Percentiles rank a stretch among this genome's conserved stretches.
These are phyloP conservation scores for Erythrolamprus reginae DNA, from an alignment of 2,113 vertebrate species.

Conservation along the genomic window DNA sequence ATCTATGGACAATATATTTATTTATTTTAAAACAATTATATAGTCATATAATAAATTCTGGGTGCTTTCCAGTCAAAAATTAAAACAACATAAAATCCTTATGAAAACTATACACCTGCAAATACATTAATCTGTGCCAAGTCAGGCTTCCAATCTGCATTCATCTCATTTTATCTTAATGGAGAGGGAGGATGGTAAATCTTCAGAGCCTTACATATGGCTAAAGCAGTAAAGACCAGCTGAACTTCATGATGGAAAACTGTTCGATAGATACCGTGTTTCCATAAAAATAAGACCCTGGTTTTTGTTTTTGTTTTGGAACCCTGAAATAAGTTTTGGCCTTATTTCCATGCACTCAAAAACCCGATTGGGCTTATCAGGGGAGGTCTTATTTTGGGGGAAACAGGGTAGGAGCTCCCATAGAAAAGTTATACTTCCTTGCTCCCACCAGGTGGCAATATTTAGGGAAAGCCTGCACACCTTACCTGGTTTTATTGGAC, in stretches of 20 bases:
- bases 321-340: too few relatives aligned
- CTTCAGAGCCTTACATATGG: not conserved
- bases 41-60: not conserved
- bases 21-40: not conserved
- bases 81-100: not conserved
- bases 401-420: not conserved
- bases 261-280: not conserved
- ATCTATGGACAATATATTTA: not conserved
- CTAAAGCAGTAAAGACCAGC: not conserved
- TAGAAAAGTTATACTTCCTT: not conserved
- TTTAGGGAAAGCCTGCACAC: not conserved
- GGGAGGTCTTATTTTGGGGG: too few relatives aligned
- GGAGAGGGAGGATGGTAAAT: not conserved
- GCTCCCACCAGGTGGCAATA: not conserved
- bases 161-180: not conserved
- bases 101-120: not conserved
- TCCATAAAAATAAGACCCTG: too few relatives aligned
- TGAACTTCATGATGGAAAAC: not conserved
- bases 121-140: not conserved
- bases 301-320: too few relatives aligned
- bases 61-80: not conserved
- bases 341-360: too few relatives aligned
- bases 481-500: not conserved
- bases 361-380: too few relatives aligned
- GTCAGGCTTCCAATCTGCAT: not conserved